A percentile compares a stretch with the other conserved stretches of the same genome.
Conservation (phyloP, 2,888 invertebrate genomes). For the Gibbula magus region DNA sequence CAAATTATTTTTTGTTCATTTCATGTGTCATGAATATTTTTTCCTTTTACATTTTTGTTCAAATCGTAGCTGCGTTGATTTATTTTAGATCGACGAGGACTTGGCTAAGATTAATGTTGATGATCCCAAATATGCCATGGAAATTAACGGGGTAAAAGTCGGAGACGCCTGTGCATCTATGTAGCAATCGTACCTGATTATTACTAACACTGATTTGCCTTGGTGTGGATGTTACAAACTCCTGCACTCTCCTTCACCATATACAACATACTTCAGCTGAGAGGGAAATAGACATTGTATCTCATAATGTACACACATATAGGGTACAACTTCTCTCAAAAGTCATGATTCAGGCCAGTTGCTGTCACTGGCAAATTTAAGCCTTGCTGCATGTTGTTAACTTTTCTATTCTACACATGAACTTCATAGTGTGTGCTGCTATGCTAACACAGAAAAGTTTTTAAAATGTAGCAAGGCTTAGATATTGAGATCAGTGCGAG, state of each 20-base stretch:
- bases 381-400: too few species aligned
- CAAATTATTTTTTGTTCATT: background rate
- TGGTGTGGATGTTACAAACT: slow-evolving; percentile 9
- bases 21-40: background rate
- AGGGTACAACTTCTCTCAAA: too few species aligned
- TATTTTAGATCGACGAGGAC: slow-evolving; percentile 74
- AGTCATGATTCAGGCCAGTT: too few species aligned
- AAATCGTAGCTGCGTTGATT: slow-evolving; percentile 3
- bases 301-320: too few species aligned
- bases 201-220: slow-evolving; percentile 10
- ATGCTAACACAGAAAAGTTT: too few species aligned
- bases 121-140: slow-evolving; percentile 69
- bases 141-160: slow-evolving; percentile 61
- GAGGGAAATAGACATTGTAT: too few species aligned
- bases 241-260: background rate
- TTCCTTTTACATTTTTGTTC: background rate
- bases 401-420: too few species aligned
- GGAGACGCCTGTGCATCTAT: slow-evolving; percentile 7
- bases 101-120: slow-evolving; percentile 74
- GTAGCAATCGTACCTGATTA: slow-evolving; percentile 13
- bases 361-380: too few species aligned
- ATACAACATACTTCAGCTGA: background rate
- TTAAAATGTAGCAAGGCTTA: too few species aligned
- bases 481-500: too few species aligned
- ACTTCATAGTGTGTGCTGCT: too few species aligned